Evolutionary conservation across 2,888 invertebrate species (phyloP).

Genomic region (Euphydryas editha): DNA sequence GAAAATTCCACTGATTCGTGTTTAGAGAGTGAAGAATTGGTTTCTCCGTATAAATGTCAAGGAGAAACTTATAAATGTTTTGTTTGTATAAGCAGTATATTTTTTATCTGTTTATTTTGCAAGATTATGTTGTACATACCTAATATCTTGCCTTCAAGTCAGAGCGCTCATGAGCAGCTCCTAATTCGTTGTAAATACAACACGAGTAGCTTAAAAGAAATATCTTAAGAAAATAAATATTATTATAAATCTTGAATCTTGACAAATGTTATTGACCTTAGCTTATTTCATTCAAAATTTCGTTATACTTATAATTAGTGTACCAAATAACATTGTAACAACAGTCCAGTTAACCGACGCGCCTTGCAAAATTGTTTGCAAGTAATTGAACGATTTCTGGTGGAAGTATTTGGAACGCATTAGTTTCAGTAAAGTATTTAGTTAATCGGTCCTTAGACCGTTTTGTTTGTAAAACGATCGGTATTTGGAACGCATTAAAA

Average conservation of each 20-base stretch:
- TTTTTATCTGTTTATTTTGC: no score
- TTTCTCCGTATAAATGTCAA: no score
- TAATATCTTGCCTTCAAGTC: no score
- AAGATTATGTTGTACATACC: no score
- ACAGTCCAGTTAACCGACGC: neutral
- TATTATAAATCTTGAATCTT: neutral
- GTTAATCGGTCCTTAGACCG: constrained; percentile 22
- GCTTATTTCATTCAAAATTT: constrained; percentile 1
- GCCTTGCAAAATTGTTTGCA: neutral
- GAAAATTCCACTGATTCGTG: no score
- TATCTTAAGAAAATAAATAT: neutral
- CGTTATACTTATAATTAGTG: neutral
- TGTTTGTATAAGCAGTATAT: no score
- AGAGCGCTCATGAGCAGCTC: no score
- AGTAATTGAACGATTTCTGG: constrained; percentile 8
- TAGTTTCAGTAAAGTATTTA: constrained; percentile 16
- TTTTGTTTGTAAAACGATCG: constrained; percentile 26
- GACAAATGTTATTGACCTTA: constrained; percentile 1
- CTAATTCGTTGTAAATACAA: neutral
- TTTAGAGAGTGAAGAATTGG: no score
- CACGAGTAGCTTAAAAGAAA: neutral
- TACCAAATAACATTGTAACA: neutral
- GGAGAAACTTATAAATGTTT: no score
- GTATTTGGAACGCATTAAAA: constrained; percentile 35
- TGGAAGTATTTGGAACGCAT: constrained; percentile 23